Evolutionary conservation across 2,888 invertebrate genomes (phyloP), one percentile per base, ranked within the genome.

Genomic region (Troides aeacus): DNA sequence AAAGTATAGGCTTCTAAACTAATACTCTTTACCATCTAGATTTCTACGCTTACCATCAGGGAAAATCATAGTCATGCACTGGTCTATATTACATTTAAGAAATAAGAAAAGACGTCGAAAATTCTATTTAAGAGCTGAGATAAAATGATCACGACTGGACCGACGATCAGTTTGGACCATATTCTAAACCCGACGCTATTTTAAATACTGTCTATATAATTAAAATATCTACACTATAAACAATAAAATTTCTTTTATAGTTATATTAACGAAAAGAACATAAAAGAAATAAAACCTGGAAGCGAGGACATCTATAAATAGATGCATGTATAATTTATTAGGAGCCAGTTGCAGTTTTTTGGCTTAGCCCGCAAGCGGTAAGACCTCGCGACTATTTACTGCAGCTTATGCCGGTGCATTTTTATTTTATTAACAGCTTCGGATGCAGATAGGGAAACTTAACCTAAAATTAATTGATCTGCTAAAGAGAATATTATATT

Each of bases 291-390:
- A 36, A 61, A 61, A 66, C 18, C 17, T 21, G 75, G n/a, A 81
- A 89, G 89, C 88, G 87, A 89, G 82, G 76, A 71, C 50, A 76
- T 15, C 78, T 80, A 82, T 89, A 90, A 88, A 89, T 87, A 87
- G 81, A 78, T 79, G 84, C 84, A 84, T 86, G 86, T 87, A 83
- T 88, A 85, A 90, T 87, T 90, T 90, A 91, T 86, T 82, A 83
- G 76, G 74, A 76, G 78, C 79, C 79, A 81, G 81, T 84, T 75
- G 84, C 83, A 87, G 85, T 87, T 88, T 89, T 90, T 90, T 86
- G 85, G 84, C 83, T 84, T 83, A 80, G 79, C 81, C 79, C 77
- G 80, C 77, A 77, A 80, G 77, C 73, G 74, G 72, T 74, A 77
- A 76, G 74, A 75, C 79, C 75, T 73, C 75, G 69, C 75, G 77